Evolutionary conservation across 2,888 invertebrate species (phyloP).

Genomic region (Geophilus truncorum): DNA sequence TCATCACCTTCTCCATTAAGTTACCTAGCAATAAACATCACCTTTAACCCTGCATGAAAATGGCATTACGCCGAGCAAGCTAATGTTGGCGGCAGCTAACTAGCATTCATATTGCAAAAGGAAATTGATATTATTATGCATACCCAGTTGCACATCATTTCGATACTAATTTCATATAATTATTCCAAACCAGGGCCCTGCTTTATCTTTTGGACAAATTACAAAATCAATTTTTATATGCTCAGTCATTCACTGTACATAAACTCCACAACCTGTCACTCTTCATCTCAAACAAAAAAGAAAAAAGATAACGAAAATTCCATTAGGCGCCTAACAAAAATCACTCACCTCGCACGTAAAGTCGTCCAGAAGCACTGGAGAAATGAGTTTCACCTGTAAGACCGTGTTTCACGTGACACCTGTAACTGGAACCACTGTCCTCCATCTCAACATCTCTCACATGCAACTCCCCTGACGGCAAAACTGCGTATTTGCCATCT

Average conservation of each 20-base stretch:
- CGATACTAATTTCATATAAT: conserved; percentile 25
- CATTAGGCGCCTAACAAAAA: background rate
- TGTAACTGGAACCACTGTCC: conserved; percentile 89
- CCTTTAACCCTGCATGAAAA: background rate
- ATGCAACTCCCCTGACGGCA: conserved; percentile 90
- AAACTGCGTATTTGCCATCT: conserved; percentile 93
- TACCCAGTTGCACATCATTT: conserved; percentile 25
- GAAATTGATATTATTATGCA: conserved; percentile 27
- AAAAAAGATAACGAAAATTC: background rate
- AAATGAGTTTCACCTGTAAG: conserved; percentile 87
- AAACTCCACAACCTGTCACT: background rate
- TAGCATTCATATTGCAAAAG: background rate
- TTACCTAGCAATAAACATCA: background rate
- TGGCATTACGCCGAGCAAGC: background rate
- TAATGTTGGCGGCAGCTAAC: background rate
- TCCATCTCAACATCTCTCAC: conserved; percentile 91
- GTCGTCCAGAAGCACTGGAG: conserved; percentile 85
- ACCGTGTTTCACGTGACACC: conserved; percentile 87
- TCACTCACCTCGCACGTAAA: conserved; percentile 77
- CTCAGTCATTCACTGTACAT: background rate
- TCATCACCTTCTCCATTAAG: no score
- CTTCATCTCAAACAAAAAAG: background rate
- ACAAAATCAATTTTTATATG: conserved; percentile 24
- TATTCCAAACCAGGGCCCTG: conserved; percentile 6
- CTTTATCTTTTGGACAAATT: conserved; percentile 23